A percentile compares a stretch with the other conserved stretches of the same genome.
Evolutionary conservation across 92 coral and sea anemone genomes (phyloP).

Genomic region (Phenganax stokvisi): DNA sequence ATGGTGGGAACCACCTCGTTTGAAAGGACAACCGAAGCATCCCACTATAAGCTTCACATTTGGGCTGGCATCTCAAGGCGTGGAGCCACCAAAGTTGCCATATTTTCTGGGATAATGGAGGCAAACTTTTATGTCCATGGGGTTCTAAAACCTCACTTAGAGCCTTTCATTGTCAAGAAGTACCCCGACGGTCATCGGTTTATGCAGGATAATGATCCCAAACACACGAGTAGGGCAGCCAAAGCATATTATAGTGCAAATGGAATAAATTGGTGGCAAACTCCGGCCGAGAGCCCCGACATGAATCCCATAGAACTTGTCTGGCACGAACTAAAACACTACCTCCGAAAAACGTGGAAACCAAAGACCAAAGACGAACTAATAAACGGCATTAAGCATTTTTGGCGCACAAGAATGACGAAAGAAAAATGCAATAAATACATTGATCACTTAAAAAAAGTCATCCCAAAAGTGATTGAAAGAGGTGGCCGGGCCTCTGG

Average conservation of each 20-base stretch:
- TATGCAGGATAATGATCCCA: conserved; percentile 55
- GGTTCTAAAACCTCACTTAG: conserved; percentile 21
- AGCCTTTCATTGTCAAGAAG: conserved; percentile 41
- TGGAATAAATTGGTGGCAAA: conserved; percentile 46
- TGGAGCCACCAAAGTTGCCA: conserved; percentile 45
- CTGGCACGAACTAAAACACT: conserved; percentile 49
- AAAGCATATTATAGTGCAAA: conserved; percentile 27
- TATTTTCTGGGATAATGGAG: conserved; percentile 51
- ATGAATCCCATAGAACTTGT: conserved; percentile 47
- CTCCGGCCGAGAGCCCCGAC: conserved; percentile 51
- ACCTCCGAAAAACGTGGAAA: conserved; percentile 27
- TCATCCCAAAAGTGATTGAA: conserved; percentile 45
- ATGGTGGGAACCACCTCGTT: conserved; percentile 52
- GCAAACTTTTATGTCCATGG: conserved; percentile 36
- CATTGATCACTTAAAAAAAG: conserved; percentile 42
- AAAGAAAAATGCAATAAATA: conserved; percentile 28
- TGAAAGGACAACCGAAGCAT: conserved; percentile 54
- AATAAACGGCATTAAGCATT: conserved; percentile 22
- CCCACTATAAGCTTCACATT: conserved; percentile 48
- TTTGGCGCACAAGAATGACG: conserved; percentile 37
- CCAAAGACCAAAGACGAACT: conserved; percentile 39
- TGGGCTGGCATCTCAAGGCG: conserved; percentile 54
- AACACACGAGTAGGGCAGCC: conserved; percentile 41
- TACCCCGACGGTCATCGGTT: conserved; percentile 47
- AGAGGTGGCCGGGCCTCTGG: conserved; percentile 43